Base-by-base conservation (phyloP, 2,113 vertebrate species). In the Anser brachyrhynchus region DNA sequence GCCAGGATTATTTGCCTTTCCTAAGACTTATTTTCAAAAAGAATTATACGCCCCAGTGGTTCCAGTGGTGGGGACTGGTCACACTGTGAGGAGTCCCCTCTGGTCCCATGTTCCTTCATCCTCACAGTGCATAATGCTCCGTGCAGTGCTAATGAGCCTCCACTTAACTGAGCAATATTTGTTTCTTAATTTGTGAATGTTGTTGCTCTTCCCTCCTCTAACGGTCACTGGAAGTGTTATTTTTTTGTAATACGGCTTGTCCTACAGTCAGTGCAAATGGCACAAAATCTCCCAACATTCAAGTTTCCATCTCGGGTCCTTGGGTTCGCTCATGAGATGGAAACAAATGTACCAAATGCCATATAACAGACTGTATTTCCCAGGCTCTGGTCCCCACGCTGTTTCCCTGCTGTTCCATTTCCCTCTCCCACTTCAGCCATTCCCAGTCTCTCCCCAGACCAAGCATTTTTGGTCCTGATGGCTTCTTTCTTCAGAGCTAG, bases 201-300 rank as follows among this genome's bases (percentile, higher is more conserved):
- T 62, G 52, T 37, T 66, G 37, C 21, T 66, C 37, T 83, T 19
- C 35, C 16, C 7, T 57, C 29, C 5, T 25, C 76, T 57, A 9
- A 9, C 0, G 1, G 35, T n/a, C 66, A 66, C 41, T 28, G 37
- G 57, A 80, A 66, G 7, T 6, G 5, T 6, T 28, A 10, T 1
- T 22, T 77, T 79, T 80, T 39, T 6, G 10, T 66, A 29, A 57
- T 46, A 54, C 13, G n/a, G 4, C 21, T n/a, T 75, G 46, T 90
- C 22, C 41, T 64, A 3, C 43, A 33, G 31, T 23, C 49, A 66
- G 1, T 43, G 37, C 6, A 64, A 64, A 59, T 29, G 26, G 31
- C 28, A 44, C 23, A 37, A 59, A 1, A 18, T 70, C 28, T 86
- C 31, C 33, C 43, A 57, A 51, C 43, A 35, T 25, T 39, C 16